A percentile compares a stretch with the other conserved stretches of the same genome.
Evolutionary conservation across 1,140 invertebrate species (phyloP).

Genomic region (Orchestia grillus): DNA sequence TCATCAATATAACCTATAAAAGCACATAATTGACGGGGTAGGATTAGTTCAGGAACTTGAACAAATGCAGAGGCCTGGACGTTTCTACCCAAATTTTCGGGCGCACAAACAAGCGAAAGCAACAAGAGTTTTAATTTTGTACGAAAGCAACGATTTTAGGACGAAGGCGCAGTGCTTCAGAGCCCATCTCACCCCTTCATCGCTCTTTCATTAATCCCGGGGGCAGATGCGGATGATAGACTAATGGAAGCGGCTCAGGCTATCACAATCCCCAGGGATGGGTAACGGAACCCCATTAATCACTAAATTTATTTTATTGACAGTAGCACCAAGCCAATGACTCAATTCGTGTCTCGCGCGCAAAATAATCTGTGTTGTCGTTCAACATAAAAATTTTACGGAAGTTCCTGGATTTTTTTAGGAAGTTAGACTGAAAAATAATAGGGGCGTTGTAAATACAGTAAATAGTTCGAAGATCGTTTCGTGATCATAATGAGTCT

Average conservation of each 20-base stretch:
- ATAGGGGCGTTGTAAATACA: neutral
- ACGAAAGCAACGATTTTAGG: neutral
- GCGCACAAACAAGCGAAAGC: too few relatives aligned
- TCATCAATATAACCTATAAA: too few relatives aligned
- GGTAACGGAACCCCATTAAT: neutral
- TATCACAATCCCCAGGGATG: neutral
- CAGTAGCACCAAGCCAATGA: neutral
- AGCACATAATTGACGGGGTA: too few relatives aligned
- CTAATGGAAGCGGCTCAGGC: conserved; percentile 16
- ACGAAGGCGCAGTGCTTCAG: neutral
- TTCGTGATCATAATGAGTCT: too few relatives aligned
- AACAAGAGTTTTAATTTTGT: too few relatives aligned
- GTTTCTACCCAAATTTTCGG: too few relatives aligned
- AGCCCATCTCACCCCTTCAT: neutral
- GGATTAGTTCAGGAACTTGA: too few relatives aligned
- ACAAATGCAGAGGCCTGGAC: too few relatives aligned
- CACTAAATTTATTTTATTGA: neutral
- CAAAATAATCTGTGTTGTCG: neutral
- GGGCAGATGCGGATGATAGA: conserved; percentile 31
- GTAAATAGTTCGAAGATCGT: too few relatives aligned
- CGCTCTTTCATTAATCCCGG: neutral
- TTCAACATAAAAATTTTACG: neutral
- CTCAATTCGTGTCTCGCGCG: neutral
- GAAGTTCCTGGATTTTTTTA: neutral
- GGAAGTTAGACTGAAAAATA: neutral